Evolutionary conservation across 2,113 vertebrate genomes (phyloP).

Genomic region (Lophochroa leadbeateri): DNA sequence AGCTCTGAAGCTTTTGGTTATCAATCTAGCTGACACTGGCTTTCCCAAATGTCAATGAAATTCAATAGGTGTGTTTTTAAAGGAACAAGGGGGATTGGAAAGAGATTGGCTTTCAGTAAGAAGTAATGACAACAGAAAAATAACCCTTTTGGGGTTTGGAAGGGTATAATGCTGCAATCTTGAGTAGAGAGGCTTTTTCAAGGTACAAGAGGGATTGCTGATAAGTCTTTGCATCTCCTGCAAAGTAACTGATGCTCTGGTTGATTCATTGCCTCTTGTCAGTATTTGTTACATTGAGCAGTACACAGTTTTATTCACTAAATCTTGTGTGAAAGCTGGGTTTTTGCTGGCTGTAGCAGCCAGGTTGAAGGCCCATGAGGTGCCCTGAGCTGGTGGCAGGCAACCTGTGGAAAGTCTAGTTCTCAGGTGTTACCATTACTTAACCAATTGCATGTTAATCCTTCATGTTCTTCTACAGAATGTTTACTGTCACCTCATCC

Average conservation of each 20-base stretch:
- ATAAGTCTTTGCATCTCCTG: background rate
- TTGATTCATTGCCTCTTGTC: background rate
- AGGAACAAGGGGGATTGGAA: background rate
- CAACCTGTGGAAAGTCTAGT: accelerated
- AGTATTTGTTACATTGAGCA: accelerated
- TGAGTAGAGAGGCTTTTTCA: background rate
- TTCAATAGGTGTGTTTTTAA: background rate
- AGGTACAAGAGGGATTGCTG: background rate
- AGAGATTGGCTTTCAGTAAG: background rate
- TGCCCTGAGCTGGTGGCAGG: accelerated
- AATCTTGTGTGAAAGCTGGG: accelerated
- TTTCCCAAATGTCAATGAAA: background rate
- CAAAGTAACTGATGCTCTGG: accelerated
- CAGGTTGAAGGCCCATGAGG: accelerated
- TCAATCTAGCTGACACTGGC: background rate
- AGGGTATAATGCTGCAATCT: background rate
- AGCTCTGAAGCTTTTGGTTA: background rate
- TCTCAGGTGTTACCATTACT: background rate
- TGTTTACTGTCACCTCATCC: background rate
- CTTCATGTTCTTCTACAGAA: background rate
- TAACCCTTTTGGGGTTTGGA: background rate
- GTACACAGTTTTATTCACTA: accelerated
- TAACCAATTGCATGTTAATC: background rate
- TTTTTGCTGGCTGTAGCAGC: background rate
- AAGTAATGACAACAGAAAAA: background rate